Conservation (phyloP, 2,797 vertebrate species). For the Tolypeutes matacus region DNA sequence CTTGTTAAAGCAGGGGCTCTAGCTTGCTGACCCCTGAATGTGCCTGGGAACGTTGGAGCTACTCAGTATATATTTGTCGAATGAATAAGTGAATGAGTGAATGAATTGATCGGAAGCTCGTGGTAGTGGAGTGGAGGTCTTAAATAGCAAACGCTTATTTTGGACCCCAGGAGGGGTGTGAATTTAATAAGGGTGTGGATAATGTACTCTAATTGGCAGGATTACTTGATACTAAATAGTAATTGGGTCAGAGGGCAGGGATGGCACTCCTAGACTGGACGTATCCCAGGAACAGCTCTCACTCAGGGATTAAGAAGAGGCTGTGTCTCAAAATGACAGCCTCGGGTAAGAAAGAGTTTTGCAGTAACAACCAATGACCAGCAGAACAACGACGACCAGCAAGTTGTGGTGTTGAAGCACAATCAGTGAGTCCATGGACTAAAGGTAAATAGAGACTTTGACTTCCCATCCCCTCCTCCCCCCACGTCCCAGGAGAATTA, state of each 20-base stretch:
- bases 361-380: neutral
- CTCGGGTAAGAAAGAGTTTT: neutral
- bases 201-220: neutral
- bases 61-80: neutral
- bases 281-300: neutral
- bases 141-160: conserved; percentile 9
- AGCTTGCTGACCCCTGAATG: too few species aligned
- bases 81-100: neutral
- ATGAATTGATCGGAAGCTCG: neutral
- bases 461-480: neutral
- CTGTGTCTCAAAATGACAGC: neutral
- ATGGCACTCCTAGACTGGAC: too few species aligned
- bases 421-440: neutral
- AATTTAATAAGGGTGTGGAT: neutral
- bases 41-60: too few species aligned
- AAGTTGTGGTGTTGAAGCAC: neutral
- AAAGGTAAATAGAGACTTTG: neutral
- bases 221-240: neutral
- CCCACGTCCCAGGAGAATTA: neutral
- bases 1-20: too few species aligned
- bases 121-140: neutral
- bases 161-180: neutral
- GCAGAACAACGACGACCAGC: neutral
- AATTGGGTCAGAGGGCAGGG: neutral
- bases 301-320: neutral